phyloP scores from a whole-genome alignment of 2,113 vertebrate genomes.

The Neolamprologus sp. region DNA sequence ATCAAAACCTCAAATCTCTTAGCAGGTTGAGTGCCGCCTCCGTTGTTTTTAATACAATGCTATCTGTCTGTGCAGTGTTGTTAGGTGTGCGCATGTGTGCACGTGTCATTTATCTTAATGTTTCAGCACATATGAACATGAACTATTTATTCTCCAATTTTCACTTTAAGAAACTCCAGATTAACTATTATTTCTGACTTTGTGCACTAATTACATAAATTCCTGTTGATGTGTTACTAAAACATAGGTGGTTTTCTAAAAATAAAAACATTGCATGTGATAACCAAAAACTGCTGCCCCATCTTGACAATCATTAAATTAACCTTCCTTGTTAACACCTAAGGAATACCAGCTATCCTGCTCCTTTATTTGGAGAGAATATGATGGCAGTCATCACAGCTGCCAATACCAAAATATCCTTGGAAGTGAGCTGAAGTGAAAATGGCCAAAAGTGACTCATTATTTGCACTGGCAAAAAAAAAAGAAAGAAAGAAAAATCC shows the following conservation, averaged over 20 bases:
- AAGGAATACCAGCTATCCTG: background rate
- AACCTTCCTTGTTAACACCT: background rate
- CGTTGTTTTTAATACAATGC: background rate
- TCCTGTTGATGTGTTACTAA: background rate
- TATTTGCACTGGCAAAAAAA: background rate
- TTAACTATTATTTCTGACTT: background rate
- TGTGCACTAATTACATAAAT: background rate
- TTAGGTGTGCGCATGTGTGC: background rate
- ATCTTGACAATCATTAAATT: background rate
- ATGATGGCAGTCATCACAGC: background rate
- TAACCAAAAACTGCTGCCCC: background rate
- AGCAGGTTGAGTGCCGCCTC: background rate
- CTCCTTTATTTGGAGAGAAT: background rate
- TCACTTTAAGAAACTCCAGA: background rate
- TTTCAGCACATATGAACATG: background rate
- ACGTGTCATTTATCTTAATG: background rate
- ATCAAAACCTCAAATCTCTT: constrained; percentile 51
- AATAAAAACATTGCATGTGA: background rate
- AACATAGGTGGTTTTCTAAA: background rate
- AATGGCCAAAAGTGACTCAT: background rate
- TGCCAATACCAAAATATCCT: background rate
- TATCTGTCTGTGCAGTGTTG: background rate
- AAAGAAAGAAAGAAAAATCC: background rate
- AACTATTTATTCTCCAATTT: background rate
- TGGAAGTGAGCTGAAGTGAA: background rate